Conservation (phyloP, 2,113 vertebrate genomes). For the Ia io region DNA sequence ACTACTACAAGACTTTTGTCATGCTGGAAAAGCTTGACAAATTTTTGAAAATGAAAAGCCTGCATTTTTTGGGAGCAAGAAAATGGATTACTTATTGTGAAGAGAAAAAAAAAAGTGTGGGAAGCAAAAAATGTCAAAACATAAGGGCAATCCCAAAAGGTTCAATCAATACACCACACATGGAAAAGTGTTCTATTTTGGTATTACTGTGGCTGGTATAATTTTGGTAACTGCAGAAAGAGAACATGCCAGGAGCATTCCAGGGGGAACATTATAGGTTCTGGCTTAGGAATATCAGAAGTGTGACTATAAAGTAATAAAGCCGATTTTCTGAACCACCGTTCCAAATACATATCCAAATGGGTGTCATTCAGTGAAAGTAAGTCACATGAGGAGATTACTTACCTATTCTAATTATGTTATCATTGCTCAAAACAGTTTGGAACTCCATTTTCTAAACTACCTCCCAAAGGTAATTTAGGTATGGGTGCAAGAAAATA, state of each 20-base stretch:
- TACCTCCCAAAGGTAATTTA: not conserved
- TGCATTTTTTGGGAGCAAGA: not conserved
- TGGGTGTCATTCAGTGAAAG: not conserved
- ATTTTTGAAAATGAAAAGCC: not conserved
- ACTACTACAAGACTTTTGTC: not conserved
- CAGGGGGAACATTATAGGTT: not conserved
- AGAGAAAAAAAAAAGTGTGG: not conserved
- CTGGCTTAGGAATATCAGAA: not conserved
- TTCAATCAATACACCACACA: not conserved
- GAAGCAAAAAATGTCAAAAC: not conserved
- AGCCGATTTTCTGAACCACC: not conserved
- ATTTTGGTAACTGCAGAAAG: not conserved
- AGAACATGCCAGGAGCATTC: not conserved
- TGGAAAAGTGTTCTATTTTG: not conserved
- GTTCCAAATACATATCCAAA: not conserved
- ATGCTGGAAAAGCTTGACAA: not conserved
- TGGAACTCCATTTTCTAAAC: not conserved
- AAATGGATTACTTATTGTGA: not conserved
- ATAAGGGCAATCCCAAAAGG: not conserved
- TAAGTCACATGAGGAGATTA: not conserved
- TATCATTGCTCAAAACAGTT: not conserved
- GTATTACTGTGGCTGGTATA: not conserved
- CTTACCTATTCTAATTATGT: not conserved
- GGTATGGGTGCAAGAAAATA: not conserved
- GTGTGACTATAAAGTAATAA: not conserved